Evolutionary conservation across 2,797 vertebrate species (phyloP), one percentile per base, ranked within the genome.

Genomic region (Sphenodon punctatus): DNA sequence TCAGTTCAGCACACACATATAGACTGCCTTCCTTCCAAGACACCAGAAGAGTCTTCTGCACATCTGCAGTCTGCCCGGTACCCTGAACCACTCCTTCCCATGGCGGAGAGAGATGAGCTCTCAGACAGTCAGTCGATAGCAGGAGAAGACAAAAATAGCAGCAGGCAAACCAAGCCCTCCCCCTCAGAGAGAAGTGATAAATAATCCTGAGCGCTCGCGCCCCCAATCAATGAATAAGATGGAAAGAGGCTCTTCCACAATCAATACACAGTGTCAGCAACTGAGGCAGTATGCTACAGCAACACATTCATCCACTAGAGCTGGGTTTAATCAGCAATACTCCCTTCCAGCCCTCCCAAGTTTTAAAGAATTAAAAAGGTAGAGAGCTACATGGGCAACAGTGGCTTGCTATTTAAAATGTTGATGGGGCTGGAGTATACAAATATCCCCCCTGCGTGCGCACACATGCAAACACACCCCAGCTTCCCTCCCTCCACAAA

Each of bases 221-320:
- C 13, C 10, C 63, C 1, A 1, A 3, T 23, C 0, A 1, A 22
- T 0, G 8, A 27, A 51, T 0, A 15, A 51, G 27, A 14, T 0
- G 9, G n/a, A 41, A 55, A 25, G 45, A 22, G 49, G 4, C 38
- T 53, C 41, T 1, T 13, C 72, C 32, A 8, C 8, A 30, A 42
- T 5, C 3, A 1, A 68, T 1, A n/a, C n/a, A 15, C 25, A 34
- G 61, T 67, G 16, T 22, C 34, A 32, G 3, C 4, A 2, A n/a
- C 0, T 1, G 69, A 63, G 61, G 27, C 64, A n/a, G 7, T 16
- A 27, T n/a, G n/a, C n/a, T n/a, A n/a, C n/a, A n/a, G n/a, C n/a
- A n/a, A n/a, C n/a, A n/a, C n/a, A n/a, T n/a, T n/a, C n/a, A n/a
- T n/a, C n/a, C n/a, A n/a, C n/a, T n/a, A n/a, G n/a, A 72, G 36